These are phyloP conservation scores for Pollachius pollachius DNA, from an alignment of 2,113 vertebrate species.

Conservation along the genomic window DNA sequence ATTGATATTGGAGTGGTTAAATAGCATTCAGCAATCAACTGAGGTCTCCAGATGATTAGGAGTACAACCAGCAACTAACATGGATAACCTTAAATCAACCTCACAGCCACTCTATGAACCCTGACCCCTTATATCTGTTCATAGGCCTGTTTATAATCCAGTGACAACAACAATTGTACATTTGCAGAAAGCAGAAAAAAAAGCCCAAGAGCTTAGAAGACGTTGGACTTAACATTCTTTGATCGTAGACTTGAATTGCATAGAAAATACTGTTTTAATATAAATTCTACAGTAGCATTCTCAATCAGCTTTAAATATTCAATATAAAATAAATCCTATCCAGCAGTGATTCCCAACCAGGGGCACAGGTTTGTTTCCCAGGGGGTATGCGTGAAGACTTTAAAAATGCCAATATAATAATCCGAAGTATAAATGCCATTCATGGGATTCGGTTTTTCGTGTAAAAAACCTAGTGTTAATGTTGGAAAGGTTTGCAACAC, in stretches of 20 bases:
- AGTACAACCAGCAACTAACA: too few species aligned
- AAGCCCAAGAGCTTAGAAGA: slow-evolving; percentile 19
- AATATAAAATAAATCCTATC: slow-evolving; percentile 5
- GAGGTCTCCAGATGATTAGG: background rate
- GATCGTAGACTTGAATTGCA: slow-evolving; percentile 20
- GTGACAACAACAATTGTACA: background rate
- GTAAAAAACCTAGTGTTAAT: too few species aligned
- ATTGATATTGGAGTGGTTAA: slow-evolving; percentile 9
- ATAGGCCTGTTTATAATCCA: background rate
- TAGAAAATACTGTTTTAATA: slow-evolving; percentile 6
- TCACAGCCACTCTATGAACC: slow-evolving; percentile 3
- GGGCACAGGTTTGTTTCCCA: too few species aligned
- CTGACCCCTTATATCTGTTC: background rate
- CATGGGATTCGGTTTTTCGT: too few species aligned
- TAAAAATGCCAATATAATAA: too few species aligned
- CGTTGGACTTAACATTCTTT: slow-evolving; percentile 21
- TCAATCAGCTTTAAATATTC: background rate
- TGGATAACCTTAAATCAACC: too few species aligned
- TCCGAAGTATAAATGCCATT: too few species aligned
- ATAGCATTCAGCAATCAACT: slow-evolving; percentile 21
- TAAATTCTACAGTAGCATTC: slow-evolving; percentile 1
- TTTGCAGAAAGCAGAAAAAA: slow-evolving; percentile 35
- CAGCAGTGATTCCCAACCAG: background rate
- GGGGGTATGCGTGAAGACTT: too few species aligned
- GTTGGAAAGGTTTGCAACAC: too few species aligned